Evolutionary conservation across 1,140 invertebrate species (phyloP).

Genomic region (Calephelis nemesis): DNA sequence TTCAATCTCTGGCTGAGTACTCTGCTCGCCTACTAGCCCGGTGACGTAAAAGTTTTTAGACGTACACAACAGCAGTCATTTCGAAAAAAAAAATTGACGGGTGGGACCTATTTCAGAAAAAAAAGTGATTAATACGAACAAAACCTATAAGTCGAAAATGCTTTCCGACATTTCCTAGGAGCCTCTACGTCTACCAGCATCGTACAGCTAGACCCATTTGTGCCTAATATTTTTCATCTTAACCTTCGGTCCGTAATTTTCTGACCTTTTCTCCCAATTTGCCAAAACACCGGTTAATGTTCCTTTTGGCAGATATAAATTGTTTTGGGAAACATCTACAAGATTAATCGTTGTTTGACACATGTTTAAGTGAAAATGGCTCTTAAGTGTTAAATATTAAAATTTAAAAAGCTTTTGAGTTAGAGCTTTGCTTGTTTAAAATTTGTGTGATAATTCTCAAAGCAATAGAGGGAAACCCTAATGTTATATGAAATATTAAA

Average conservation of each 20-base stretch:
- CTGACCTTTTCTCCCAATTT: constrained; percentile 46
- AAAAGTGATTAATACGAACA: no score
- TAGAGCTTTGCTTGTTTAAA: background rate
- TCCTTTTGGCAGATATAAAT: constrained; percentile 65
- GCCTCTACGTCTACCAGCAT: background rate
- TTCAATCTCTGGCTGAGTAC: no score
- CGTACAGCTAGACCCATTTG: background rate
- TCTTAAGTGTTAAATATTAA: constrained; percentile 30
- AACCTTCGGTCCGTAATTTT: constrained; percentile 19
- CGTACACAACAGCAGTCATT: no score
- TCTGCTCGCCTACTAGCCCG: no score
- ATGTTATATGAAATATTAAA: no score
- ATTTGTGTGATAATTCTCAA: background rate
- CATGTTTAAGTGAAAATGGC: constrained; percentile 57
- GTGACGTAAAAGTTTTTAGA: no score
- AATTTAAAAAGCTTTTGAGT: background rate
- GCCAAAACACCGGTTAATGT: constrained; percentile 45
- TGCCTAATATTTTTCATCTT: background rate
- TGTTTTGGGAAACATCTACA: constrained; percentile 67
- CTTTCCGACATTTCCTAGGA: no score
- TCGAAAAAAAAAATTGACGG: no score
- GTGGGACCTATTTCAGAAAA: no score
- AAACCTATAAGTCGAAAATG: no score
- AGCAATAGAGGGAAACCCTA: no score
- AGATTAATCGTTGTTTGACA: constrained; percentile 68